Evolutionary conservation across 2,113 vertebrate species (phyloP).

Genomic region (Silurus asotus): DNA sequence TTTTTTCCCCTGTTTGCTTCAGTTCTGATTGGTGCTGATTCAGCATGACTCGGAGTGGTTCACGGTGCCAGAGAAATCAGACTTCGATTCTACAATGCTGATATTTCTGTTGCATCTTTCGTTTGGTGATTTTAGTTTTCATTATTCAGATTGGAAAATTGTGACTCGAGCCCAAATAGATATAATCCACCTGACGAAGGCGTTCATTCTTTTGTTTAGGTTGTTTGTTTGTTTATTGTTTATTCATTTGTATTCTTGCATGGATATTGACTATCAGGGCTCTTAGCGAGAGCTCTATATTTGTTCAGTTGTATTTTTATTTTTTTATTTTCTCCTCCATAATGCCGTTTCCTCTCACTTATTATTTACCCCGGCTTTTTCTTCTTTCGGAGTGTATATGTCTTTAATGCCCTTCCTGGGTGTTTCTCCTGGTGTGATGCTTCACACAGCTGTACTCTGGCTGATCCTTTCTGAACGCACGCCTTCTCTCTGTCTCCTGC

Average conservation of each 20-base stretch:
- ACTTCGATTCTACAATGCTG: not conserved
- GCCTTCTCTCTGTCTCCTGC: slow-evolving; percentile 31
- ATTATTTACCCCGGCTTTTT: not conserved
- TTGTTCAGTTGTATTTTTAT: not conserved
- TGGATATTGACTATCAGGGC: not conserved
- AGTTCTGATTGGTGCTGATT: not conserved
- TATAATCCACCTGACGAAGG: not conserved
- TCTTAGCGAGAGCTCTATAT: not conserved
- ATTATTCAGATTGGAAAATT: not conserved
- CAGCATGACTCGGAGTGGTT: not conserved
- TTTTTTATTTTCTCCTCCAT: not conserved
- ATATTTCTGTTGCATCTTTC: not conserved
- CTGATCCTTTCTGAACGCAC: slow-evolving; percentile 33
- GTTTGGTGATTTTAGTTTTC: not conserved
- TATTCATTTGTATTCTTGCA: not conserved
- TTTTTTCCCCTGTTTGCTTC: not conserved
- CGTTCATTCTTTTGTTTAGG: not conserved
- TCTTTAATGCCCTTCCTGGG: not conserved
- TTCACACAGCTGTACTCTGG: slow-evolving; percentile 13
- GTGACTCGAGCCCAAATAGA: not conserved
- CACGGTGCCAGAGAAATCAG: not conserved
- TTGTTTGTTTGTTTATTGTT: not conserved
- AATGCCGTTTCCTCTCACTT: not conserved
- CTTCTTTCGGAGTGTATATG: not conserved
- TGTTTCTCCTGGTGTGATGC: not conserved